Evolutionary conservation across 1,140 invertebrate genomes (phyloP).

Genomic region (Caerostris darwini): DNA sequence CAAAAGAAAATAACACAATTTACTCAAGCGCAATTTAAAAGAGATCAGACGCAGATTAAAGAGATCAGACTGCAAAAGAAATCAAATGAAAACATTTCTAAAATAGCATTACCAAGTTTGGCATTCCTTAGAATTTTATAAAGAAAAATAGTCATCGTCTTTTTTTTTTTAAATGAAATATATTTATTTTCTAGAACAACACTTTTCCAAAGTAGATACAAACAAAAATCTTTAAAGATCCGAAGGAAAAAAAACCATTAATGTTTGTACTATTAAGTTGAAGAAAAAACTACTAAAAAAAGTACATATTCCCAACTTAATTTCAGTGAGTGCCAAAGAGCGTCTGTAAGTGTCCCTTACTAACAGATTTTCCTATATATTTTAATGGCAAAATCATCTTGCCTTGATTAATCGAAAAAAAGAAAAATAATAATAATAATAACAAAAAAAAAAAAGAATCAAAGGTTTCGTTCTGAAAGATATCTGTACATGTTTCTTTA

Average conservation of each 20-base stretch:
- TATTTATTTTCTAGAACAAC: background rate
- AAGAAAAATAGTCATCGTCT: background rate
- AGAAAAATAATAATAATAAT: background rate
- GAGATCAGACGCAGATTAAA: background rate
- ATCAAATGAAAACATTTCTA: background rate
- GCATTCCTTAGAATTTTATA: too few species aligned
- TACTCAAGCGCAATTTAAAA: background rate
- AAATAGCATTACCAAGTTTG: background rate
- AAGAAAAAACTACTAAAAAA: background rate
- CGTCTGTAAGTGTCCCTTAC: background rate
- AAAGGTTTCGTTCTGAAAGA: background rate
- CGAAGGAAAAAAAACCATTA: background rate
- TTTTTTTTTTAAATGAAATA: background rate
- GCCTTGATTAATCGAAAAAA: background rate
- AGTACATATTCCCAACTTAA: background rate
- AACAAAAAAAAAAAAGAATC: too few species aligned
- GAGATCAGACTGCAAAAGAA: background rate
- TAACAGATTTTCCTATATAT: background rate
- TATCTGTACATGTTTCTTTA: background rate
- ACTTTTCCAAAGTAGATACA: background rate
- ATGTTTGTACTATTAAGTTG: background rate
- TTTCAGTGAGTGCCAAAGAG: background rate
- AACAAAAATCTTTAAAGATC: background rate
- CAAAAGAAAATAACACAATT: background rate
- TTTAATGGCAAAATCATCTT: background rate